Percentiles rank a stretch among this genome's conserved stretches.
Conservation (phyloP, 2,113 vertebrate species). For the Alouatta palliata region DNA sequence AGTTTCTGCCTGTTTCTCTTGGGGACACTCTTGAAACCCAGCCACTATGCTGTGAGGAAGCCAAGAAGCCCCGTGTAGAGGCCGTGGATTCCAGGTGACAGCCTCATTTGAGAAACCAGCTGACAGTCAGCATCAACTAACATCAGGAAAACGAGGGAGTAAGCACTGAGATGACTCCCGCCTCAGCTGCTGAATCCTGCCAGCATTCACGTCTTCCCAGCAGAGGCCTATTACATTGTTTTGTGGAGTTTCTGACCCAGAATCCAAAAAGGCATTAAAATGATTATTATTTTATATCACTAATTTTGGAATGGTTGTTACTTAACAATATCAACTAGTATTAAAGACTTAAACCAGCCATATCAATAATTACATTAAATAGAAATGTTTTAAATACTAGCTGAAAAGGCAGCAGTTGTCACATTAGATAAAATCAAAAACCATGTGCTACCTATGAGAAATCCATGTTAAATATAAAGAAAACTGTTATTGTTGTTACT, state of each 20-base stretch:
- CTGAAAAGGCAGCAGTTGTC: background rate
- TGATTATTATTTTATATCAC: background rate
- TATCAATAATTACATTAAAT: background rate
- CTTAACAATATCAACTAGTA: background rate
- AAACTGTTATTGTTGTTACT: background rate
- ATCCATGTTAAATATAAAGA: background rate
- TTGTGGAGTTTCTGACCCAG: background rate
- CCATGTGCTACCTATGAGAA: background rate
- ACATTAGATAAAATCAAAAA: background rate
- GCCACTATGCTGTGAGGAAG: background rate
- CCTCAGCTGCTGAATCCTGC: background rate
- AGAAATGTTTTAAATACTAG: background rate
- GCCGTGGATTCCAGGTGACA: background rate
- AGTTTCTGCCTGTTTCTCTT: background rate
- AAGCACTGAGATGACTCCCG: background rate
- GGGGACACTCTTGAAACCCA: background rate
- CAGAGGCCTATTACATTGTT: background rate
- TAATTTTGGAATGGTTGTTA: background rate
- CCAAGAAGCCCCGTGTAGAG: background rate
- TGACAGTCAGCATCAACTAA: background rate
- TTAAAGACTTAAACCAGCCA: conserved; percentile 19
- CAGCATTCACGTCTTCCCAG: background rate
- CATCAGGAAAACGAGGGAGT: background rate
- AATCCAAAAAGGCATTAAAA: background rate
- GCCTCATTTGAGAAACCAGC: background rate